Evolutionary conservation across 1,140 invertebrate genomes (phyloP), one percentile per base, ranked within the genome.

Genomic region (Drosophila lowei): DNA sequence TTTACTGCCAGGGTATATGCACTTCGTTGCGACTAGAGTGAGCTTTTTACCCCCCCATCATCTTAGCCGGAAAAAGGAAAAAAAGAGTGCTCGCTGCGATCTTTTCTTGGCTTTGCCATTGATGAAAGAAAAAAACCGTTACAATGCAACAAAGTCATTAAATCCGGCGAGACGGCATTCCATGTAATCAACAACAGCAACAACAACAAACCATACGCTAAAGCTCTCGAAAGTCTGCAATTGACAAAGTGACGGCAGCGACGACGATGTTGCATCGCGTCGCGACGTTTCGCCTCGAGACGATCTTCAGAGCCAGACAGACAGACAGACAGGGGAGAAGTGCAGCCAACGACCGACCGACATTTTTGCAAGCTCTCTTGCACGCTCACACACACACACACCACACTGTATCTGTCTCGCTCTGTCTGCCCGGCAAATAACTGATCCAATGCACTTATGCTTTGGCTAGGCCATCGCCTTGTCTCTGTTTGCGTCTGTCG

Each of bases 141-240:
- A 86, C 55, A 79, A 47, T 65, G 70, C 79, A 89, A 71, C 83
- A 79, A 49, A 81, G 83, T 79, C 83, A 89, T 89, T 88, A 83
- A 89, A 89, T 89, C 76, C 77, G 84, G 85, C 76, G 79, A 89
- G 84, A 89, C 84, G 60, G 54, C 84, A 89, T 89, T 89, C 84
- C 84, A 89, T 76, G 73, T 76, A 89, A 88, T 88, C 84, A 84
- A 58, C 64, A 68, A 70, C 47, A 58, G 25, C 68, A 60, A 30
- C 66, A 63, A 38, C 64, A 65, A 47, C 48, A 62, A 75, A 50
- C 43, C 52, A 59, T 52, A 59, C 46, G 47, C 46, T 43, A 66
- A 66, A 72, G 70, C 75, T 70, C 73, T 68, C 47, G 54, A 55
- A 72, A 72, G 58, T 42, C 71, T 58, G 59, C 71, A 73, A 73